These are phyloP conservation scores for Drosophila neocordata DNA, from an alignment of 1,140 invertebrate species.

Conservation along the genomic window DNA sequence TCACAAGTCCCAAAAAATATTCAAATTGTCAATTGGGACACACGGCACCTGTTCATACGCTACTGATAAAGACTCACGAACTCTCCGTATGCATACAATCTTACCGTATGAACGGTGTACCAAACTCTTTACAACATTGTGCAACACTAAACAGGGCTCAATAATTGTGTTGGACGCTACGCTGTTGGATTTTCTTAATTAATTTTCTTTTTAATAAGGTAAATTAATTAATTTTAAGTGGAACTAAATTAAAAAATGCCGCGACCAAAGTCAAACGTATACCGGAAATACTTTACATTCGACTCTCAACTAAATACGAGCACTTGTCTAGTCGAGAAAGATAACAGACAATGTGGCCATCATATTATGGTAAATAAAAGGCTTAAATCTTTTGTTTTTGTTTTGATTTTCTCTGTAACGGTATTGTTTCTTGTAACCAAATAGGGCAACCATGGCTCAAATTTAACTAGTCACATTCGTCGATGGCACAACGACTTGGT, in stretches of 20 bases:
- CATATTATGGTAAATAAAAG: constrained; percentile 3
- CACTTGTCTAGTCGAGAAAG: constrained; percentile 2
- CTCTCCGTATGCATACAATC: no score
- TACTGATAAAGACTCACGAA: no score
- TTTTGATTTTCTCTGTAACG: no score
- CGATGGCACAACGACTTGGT: constrained; percentile 4
- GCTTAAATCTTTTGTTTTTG: no score
- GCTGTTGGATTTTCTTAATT: background rate
- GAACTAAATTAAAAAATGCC: background rate
- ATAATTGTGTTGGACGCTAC: background rate
- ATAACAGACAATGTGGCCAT: constrained; percentile 2
- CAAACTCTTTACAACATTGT: background rate
- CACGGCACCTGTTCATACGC: no score
- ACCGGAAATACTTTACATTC: constrained; percentile 6
- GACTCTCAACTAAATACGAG: background rate
- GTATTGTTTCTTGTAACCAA: no score
- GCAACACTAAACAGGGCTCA: no score
- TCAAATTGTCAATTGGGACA: no score
- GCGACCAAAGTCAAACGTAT: background rate
- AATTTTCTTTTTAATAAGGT: background rate
- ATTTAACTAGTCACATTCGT: background rate
- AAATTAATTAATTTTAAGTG: background rate
- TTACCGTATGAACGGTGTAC: background rate
- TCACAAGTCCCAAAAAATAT: no score
- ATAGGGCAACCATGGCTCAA: constrained; percentile 1